Evolutionary conservation across 2,797 vertebrate genomes (phyloP).

Genomic region (Poeciliopsis presidionis): DNA sequence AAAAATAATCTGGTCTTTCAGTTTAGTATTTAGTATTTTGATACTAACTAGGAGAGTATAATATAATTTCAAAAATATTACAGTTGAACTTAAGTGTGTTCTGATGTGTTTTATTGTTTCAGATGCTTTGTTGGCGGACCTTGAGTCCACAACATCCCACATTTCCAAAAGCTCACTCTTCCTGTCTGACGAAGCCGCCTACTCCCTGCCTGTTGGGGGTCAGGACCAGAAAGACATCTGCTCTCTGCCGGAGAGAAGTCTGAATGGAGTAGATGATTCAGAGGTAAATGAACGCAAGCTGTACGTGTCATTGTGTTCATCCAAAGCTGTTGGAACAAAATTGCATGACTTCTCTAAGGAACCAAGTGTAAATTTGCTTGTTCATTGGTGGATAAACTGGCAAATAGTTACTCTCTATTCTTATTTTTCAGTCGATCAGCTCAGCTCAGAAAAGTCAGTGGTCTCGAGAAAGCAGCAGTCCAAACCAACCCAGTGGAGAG

Average conservation of each 20-base stretch:
- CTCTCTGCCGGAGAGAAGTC: slow-evolving; percentile 82
- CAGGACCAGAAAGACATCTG: slow-evolving; percentile 85
- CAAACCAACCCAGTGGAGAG: slow-evolving; percentile 78
- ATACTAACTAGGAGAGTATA: background rate
- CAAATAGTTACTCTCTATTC: slow-evolving; percentile 3
- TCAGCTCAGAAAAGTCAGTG: slow-evolving; percentile 80
- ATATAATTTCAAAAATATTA: background rate
- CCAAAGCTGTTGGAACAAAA: background rate
- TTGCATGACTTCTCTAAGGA: background rate
- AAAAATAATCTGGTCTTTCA: background rate
- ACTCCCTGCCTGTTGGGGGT: slow-evolving; percentile 88
- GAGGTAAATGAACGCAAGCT: slow-evolving; percentile 47
- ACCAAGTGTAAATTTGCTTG: background rate
- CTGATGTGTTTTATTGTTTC: background rate
- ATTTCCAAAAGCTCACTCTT: slow-evolving; percentile 93
- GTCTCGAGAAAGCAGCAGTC: slow-evolving; percentile 81
- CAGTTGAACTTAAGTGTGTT: background rate
- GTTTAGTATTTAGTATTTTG: background rate
- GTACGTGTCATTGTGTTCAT: background rate
- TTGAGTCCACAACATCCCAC: slow-evolving; percentile 96
- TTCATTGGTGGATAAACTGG: background rate
- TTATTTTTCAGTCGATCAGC: slow-evolving; percentile 70
- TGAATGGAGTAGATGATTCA: slow-evolving; percentile 84
- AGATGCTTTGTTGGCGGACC: slow-evolving; percentile 95
- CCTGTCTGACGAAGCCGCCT: slow-evolving; percentile 88